Percentiles rank a stretch among this genome's conserved stretches.
Evolutionary conservation across 2,797 vertebrate genomes (phyloP).

Genomic region (Acomys russatus): DNA sequence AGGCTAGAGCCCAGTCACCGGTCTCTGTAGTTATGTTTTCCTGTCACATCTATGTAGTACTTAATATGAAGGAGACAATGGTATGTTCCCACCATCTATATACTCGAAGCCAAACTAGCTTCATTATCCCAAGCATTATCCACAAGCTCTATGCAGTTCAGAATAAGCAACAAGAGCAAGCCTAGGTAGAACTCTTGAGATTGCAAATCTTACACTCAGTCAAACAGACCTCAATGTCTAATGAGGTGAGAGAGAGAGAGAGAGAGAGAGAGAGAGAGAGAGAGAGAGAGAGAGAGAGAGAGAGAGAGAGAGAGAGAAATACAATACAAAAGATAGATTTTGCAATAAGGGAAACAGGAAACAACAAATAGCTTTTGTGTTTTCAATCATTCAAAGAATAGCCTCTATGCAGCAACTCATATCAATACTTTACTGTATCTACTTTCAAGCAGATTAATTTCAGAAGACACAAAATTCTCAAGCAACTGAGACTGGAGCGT

Average conservation of each 20-base stretch:
- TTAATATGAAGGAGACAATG: not conserved
- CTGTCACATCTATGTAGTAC: not conserved
- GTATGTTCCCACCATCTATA: not conserved
- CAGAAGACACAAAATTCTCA: not conserved
- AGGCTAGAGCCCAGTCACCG: not conserved
- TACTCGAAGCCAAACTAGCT: not conserved
- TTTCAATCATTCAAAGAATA: slow-evolving; percentile 6
- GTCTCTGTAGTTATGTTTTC: not conserved
- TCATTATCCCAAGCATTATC: not conserved
- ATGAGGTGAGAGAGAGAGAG: not conserved
- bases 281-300: too few relatives aligned
- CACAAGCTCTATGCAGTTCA: not conserved
- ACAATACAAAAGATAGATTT: not conserved
- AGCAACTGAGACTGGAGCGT: not conserved
- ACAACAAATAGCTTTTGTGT: not conserved
- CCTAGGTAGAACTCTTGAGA: not conserved
- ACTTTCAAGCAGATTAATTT: slow-evolving; percentile 18
- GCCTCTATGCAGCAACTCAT: not conserved
- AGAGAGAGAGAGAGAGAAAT: not conserved
- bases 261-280: too few relatives aligned
- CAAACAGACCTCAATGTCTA: slow-evolving; percentile 5
- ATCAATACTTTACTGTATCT: slow-evolving; percentile 11
- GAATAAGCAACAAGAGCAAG: not conserved
- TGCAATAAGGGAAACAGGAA: not conserved
- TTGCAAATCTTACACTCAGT: not conserved